Conservation (phyloP, 2,888 invertebrate genomes). For the Neoscelio sp. region DNA sequence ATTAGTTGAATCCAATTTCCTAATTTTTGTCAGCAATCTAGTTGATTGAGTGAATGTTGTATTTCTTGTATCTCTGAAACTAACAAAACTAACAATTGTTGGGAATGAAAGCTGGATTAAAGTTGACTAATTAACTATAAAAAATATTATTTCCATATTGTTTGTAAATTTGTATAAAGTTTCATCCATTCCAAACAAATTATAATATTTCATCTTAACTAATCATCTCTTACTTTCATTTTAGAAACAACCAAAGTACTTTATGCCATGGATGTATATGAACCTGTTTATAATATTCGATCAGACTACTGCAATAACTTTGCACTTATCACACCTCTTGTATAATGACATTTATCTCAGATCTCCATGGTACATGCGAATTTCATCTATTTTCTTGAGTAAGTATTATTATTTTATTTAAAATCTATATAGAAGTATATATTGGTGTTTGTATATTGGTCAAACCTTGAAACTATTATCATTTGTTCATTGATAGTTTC, state of each 20-base stretch:
- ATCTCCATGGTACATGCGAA: slow-evolving; percentile 76
- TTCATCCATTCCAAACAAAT: not conserved
- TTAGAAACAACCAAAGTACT: slow-evolving; percentile 77
- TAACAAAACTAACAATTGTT: too few species aligned
- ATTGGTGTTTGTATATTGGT: too few species aligned
- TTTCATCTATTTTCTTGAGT: slow-evolving; percentile 79
- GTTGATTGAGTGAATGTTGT: too few species aligned
- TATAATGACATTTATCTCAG: slow-evolving; percentile 70
- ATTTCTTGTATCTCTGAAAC: too few species aligned
- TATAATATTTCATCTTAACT: not conserved
- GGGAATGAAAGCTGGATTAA: too few species aligned
- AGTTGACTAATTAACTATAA: too few species aligned
- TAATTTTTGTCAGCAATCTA: too few species aligned
- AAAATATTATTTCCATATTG: too few species aligned
- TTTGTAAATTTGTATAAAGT: too few species aligned
- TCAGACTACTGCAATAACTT: slow-evolving; percentile 76
- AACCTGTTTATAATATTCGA: slow-evolving; percentile 80
- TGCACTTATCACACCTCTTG: slow-evolving; percentile 73
- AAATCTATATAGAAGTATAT: not conserved
- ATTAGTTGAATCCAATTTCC: not conserved
- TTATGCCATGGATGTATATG: slow-evolving; percentile 80
- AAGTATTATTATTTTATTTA: too few species aligned
- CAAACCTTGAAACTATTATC: too few species aligned
- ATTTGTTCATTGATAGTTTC: too few species aligned
- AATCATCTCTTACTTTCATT: slow-evolving; percentile 45